Evolutionary conservation across 1,140 invertebrate genomes (phyloP).

Genomic region (Euwallacea fornicatus): DNA sequence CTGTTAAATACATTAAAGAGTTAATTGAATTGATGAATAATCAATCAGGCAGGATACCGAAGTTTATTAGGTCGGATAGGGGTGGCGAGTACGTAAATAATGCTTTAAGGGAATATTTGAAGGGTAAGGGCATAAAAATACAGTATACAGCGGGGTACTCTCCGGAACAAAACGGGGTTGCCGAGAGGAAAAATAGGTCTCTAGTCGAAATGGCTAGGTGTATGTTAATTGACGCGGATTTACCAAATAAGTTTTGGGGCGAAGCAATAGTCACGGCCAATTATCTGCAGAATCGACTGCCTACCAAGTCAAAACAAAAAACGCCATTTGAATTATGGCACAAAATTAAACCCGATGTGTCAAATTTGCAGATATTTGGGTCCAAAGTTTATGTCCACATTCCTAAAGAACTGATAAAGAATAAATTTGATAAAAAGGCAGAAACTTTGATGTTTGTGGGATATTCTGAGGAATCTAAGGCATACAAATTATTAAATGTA

Average conservation of each 20-base stretch:
- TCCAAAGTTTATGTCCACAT: slow-evolving; percentile 47
- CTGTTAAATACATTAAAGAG: slow-evolving; percentile 40
- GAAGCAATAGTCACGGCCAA: slow-evolving; percentile 54
- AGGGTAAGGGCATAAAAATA: slow-evolving; percentile 41
- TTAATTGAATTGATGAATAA: slow-evolving; percentile 47
- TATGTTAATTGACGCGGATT: slow-evolving; percentile 48
- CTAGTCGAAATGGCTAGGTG: slow-evolving; percentile 51
- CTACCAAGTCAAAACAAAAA: slow-evolving; percentile 23
- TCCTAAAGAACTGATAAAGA: slow-evolving; percentile 35
- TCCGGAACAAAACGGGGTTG: slow-evolving; percentile 54
- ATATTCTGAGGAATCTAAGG: not conserved
- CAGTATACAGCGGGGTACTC: slow-evolving; percentile 47
- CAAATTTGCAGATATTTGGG: slow-evolving; percentile 47
- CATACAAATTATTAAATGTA: not conserved
- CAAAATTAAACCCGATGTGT: slow-evolving; percentile 43
- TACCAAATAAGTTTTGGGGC: slow-evolving; percentile 52
- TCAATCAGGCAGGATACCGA: slow-evolving; percentile 41
- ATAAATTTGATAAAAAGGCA: slow-evolving; percentile 11
- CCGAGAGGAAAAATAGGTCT: slow-evolving; percentile 53
- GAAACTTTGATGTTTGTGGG: not conserved
- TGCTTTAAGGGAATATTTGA: slow-evolving; percentile 43
- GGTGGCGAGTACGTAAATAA: slow-evolving; percentile 45
- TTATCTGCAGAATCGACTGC: slow-evolving; percentile 54
- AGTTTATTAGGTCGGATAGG: slow-evolving; percentile 44
- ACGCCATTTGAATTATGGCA: slow-evolving; percentile 44